These are phyloP conservation scores for Metopia argyrocephala DNA, from an alignment of 2,888 invertebrate genomes.

Conservation along the genomic window DNA sequence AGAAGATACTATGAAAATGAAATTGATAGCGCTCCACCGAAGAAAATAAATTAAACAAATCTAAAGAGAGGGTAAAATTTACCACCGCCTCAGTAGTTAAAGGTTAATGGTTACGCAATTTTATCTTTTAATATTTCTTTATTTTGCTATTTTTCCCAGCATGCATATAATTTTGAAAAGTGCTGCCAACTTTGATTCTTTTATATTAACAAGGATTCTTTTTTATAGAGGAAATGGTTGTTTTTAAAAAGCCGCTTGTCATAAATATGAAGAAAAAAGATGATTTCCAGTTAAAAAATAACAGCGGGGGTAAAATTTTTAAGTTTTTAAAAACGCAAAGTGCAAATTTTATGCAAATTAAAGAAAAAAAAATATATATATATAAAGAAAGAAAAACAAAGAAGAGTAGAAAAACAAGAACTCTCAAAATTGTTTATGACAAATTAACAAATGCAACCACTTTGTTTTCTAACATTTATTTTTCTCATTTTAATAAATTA, in stretches of 20 bases:
- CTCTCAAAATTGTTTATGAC: conserved; percentile 1
- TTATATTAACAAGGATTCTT: background rate
- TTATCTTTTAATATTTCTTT: background rate
- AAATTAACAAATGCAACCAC: conserved; percentile 33
- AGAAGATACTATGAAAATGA: too few species aligned
- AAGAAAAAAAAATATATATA: background rate
- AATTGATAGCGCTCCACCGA: too few species aligned
- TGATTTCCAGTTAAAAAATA: background rate
- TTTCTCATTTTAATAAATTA: conserved; percentile 11
- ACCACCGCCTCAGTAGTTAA: too few species aligned
- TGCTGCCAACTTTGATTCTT: conserved; percentile 7
- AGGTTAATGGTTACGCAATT: too few species aligned
- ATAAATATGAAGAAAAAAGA: background rate
- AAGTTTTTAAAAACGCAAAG: background rate
- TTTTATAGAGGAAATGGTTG: background rate
- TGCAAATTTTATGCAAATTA: background rate
- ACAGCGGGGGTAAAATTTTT: too few species aligned
- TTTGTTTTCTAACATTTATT: background rate
- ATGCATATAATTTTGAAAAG: background rate
- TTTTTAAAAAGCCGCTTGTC: background rate
- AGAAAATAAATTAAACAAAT: too few species aligned
- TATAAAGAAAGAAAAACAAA: background rate
- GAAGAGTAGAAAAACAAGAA: background rate
- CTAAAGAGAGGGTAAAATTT: too few species aligned
- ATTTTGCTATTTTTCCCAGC: background rate